Evolutionary conservation across 2,113 vertebrate species (phyloP).

Genomic region (Macrotis lagotis): DNA sequence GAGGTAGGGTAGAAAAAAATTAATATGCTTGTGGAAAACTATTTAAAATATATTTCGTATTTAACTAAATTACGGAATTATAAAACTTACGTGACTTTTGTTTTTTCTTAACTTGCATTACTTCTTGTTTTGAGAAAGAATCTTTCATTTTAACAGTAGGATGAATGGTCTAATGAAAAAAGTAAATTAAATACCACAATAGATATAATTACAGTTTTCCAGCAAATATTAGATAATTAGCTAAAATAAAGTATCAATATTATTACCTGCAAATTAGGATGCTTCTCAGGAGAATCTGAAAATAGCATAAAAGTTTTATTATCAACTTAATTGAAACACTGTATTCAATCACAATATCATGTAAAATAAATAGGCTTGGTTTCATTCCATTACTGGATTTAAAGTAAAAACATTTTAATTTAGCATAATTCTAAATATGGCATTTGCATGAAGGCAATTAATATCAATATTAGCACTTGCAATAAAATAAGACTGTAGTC

Average conservation of each 20-base stretch:
- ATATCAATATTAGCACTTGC: background rate
- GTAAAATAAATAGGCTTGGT: slow-evolving; percentile 36
- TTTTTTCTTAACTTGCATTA: slow-evolving; percentile 4
- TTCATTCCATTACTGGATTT: too few relatives aligned
- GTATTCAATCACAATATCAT: background rate
- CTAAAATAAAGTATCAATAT: slow-evolving; percentile 45
- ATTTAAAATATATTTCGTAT: background rate
- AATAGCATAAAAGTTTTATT: slow-evolving; percentile 46
- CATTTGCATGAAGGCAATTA: slow-evolving; percentile 25
- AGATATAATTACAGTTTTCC: slow-evolving; percentile 3
- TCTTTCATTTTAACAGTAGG: slow-evolving; percentile 47
- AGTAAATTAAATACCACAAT: slow-evolving; percentile 40
- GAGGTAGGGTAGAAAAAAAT: slow-evolving; percentile 46
- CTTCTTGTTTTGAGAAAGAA: slow-evolving; percentile 25
- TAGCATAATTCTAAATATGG: background rate
- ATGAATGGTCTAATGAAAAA: slow-evolving; percentile 53
- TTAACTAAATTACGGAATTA: background rate
- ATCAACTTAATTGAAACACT: slow-evolving; percentile 16
- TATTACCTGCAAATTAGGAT: slow-evolving; percentile 65
- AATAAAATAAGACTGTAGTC: slow-evolving; percentile 18
- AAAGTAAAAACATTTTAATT: background rate
- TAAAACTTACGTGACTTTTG: too few relatives aligned
- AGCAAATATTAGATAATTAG: slow-evolving; percentile 33
- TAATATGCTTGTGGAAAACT: slow-evolving; percentile 32
- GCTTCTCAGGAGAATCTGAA: slow-evolving; percentile 69